A percentile compares a stretch with the other conserved stretches of the same genome.
Conservation (phyloP, 2,888 invertebrate genomes). For the Drosophila mimica region DNA sequence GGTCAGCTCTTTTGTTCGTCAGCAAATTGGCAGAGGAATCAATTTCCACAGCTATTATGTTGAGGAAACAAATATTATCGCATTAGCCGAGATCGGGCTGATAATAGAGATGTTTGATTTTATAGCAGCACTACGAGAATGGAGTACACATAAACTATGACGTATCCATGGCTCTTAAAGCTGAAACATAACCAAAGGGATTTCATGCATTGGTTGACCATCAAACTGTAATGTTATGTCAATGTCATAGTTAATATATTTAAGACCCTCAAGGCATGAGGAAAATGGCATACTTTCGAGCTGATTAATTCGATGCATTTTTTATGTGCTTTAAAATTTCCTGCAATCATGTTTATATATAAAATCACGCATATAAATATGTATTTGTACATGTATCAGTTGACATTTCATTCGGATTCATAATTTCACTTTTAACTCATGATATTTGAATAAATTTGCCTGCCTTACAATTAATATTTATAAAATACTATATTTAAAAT, state of each 20-base stretch:
- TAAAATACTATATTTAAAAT: slow-evolving; percentile 26
- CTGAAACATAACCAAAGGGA: background rate
- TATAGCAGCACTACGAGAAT: background rate
- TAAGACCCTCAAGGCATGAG: background rate
- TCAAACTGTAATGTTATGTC: background rate
- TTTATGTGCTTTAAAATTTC: background rate
- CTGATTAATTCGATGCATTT: background rate
- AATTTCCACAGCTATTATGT: slow-evolving; percentile 27
- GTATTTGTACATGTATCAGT: background rate
- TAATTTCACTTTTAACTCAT: slow-evolving; percentile 18
- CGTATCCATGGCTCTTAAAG: no score
- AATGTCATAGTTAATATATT: background rate
- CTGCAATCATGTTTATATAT: background rate
- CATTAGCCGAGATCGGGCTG: slow-evolving; percentile 5
- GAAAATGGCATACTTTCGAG: slow-evolving; percentile 31
- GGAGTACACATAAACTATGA: background rate
- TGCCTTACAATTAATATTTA: slow-evolving; percentile 4
- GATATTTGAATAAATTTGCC: slow-evolving; percentile 20
- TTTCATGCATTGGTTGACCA: background rate
- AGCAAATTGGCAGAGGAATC: slow-evolving; percentile 35
- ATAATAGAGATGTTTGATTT: slow-evolving; percentile 11
- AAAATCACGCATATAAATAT: background rate
- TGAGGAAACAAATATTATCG: slow-evolving; percentile 26
- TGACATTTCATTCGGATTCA: background rate
- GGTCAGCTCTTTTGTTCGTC: slow-evolving; percentile 41